Conservation (phyloP, 1,140 invertebrate species). For the Drosophila arawakana region DNA sequence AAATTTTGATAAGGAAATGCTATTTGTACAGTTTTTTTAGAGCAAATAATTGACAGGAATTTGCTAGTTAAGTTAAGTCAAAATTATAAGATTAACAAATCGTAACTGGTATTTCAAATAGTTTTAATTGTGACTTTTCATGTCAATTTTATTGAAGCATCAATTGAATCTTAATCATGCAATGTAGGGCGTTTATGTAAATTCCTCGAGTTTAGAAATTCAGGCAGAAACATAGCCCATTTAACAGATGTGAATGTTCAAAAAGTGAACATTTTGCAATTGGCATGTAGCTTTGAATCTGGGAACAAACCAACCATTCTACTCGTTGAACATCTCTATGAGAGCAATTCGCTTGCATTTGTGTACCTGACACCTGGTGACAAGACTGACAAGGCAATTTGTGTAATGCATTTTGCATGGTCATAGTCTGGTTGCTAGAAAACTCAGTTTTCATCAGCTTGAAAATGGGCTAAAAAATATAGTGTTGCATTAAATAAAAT, state of each 20-base stretch:
- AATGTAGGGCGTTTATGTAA: background rate
- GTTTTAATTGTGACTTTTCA: background rate
- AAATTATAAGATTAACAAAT: background rate
- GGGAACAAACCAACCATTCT: background rate
- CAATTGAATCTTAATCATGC: conserved; percentile 5
- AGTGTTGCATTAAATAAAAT: background rate
- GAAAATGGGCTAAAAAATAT: background rate
- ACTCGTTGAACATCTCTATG: background rate
- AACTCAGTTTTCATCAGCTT: background rate
- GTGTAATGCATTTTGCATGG: conserved; percentile 11
- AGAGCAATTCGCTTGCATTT: conserved; percentile 3
- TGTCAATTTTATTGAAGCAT: background rate
- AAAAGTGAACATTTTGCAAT: conserved; percentile 4
- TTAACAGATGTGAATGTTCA: background rate
- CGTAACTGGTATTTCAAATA: background rate
- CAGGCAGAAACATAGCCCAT: background rate
- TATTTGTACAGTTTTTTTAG: too few relatives aligned
- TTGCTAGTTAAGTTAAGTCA: too few relatives aligned
- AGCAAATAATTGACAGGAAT: too few relatives aligned
- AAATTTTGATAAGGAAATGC: too few relatives aligned
- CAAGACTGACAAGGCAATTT: conserved; percentile 8
- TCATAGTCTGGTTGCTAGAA: background rate
- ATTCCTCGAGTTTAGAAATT: conserved; percentile 1
- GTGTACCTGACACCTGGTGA: conserved; percentile 14
- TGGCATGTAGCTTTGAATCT: background rate